Base-by-base conservation (phyloP, 2,888 invertebrate genomes). In the Trichopria drosophilae region DNA sequence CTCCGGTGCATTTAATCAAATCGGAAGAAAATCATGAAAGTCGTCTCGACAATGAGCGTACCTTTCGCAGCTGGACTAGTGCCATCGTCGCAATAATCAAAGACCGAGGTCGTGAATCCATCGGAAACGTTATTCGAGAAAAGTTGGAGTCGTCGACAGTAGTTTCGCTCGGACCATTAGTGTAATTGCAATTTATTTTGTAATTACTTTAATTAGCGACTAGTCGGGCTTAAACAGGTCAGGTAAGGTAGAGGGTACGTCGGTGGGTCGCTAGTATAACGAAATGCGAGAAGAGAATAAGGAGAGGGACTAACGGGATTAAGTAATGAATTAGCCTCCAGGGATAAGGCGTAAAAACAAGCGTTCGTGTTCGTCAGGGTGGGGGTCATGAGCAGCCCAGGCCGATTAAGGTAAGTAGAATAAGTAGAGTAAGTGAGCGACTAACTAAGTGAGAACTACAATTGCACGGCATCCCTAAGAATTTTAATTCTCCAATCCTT, bases 131-230 rank as follows among this genome's bases (percentile, higher is more conserved):
- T 26, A 26, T 26, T 9, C 9, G 9, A 26, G 10, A 26, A 26
- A 26, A 26, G 9, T n/a, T 26, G 9, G 26, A 26, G 12, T 26
- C 26, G 26, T 26, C 18, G 10, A 47, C 51, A 45, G 49, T 44
- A 48, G 55, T 50, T 24, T 36, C 41, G 62, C 58, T 58, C 53
- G 65, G 64, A 64, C 74, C 74, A 74, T 74, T 74, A 74, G 69
- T 67, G 67, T 72, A 69, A 74, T 74, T 74, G 71, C 71, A 74
- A 72, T 74, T 73, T 72, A 74, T 74, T 73, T 71, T 71, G 72
- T 72, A 73, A 74, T 74, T 74, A 73, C 72, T 72, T 72, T 71
- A 72, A 75, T 73, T 73, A 73, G 70, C 68, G 66, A 69, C 66
- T 67, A 69, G 62, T 64, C 60, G 64, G 62, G 63, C 63, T 67